Conservation (phyloP, 2,797 vertebrate genomes). For the Sternotherus odoratus region DNA sequence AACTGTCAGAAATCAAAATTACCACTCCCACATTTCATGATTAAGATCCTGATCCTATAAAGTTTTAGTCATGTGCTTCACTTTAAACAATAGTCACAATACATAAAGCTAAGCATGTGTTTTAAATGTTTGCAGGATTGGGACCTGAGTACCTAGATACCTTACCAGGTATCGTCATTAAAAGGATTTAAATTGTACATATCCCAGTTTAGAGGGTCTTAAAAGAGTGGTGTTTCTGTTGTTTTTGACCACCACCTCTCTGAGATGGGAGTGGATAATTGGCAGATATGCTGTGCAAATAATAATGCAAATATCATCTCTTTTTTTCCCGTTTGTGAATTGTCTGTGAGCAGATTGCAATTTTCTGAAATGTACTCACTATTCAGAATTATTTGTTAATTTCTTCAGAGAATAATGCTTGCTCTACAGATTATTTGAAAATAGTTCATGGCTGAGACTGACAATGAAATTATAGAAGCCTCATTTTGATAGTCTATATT, state of each 20-base stretch:
- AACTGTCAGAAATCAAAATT: not conserved
- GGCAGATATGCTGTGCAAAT: not conserved
- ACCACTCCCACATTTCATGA: not conserved
- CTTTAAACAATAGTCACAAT: not conserved
- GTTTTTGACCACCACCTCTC: not conserved
- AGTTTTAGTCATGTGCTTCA: not conserved
- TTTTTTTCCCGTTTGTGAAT: not conserved
- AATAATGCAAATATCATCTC: not conserved
- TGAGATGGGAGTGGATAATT: not conserved
- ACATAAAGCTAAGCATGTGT: not conserved
- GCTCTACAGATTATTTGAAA: not conserved
- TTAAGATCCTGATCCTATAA: not conserved
- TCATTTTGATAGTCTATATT: not conserved
- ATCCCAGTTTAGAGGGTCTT: not conserved
- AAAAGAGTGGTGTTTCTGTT: not conserved
- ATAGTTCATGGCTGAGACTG: not conserved
- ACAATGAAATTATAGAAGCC: not conserved
- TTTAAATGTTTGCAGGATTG: not conserved
- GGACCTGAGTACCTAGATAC: not conserved
- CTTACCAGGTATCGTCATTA: not conserved
- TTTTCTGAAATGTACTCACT: not conserved
- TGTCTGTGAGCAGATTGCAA: not conserved
- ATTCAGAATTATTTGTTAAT: not conserved
- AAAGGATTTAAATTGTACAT: not conserved
- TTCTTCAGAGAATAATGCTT: not conserved